Base-by-base conservation (phyloP, 2,113 vertebrate genomes). In the Canis aureus region DNA sequence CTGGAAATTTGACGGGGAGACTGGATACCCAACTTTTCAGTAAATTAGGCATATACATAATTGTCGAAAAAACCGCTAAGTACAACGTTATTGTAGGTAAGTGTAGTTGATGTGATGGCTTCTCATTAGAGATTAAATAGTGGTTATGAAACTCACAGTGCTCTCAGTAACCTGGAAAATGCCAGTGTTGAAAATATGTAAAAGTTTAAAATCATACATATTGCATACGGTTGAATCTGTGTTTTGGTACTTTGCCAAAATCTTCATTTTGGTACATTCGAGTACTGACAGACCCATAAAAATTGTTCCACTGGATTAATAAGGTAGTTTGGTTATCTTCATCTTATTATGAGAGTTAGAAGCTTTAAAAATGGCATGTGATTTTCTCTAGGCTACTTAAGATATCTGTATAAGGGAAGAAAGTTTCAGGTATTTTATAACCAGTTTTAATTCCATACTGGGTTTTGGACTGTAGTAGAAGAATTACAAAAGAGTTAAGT, bases 291-390 rank as follows among this genome's bases (percentile, higher is more conserved):
- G 22, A n/a, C 13, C 93, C 25, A 57, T 92, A 67, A 73, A 94
- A 92, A 69, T 83, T 78, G 15, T 88, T 94, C 8, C 15, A 78
- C 43, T 95, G 82, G 66, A 86, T 66, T 93, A 93, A 81, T 66
- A 94, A 85, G 69, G 86, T 94, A 92, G 13, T 97, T 89, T 92
- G 90, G 67, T 38, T 97, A 12, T 95, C n/a, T 67, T 90, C 60
- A 92, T 87, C 93, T 92, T 96, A 78, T 92, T 92, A 76, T 81
- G 19, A 93, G 27, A 83, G 76, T 64, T 60, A 83, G 12, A 92
- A 82, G 27, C 35, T 96, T 94, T 95, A 82, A 60, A 84, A 97
- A 71, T 95, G 64, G 17, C 69, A 87, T 38, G 10, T 80, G 19
- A 25, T 90, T 96, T 97, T 92, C 69, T 96, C 25, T 86, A 91